Evolutionary conservation across 1,140 invertebrate genomes (phyloP).

Genomic region (Daktulosphaira vitifoliae): DNA sequence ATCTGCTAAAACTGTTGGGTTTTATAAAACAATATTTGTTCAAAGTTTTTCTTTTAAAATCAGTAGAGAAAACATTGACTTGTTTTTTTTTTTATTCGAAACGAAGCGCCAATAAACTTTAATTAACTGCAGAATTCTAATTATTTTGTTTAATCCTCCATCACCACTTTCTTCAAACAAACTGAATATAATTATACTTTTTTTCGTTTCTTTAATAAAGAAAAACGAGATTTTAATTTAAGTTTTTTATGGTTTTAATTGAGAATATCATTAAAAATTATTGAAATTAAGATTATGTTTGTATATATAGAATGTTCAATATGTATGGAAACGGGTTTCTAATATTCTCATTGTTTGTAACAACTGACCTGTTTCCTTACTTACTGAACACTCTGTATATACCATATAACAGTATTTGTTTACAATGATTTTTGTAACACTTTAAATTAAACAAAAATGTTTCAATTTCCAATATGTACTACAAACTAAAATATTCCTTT

Average conservation of each 20-base stretch:
- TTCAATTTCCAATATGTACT: too few relatives aligned
- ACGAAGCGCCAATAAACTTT: slow-evolving; percentile 16
- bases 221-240: slow-evolving; percentile 16
- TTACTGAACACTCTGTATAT: too few relatives aligned
- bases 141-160: slow-evolving; percentile 30
- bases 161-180: slow-evolving; percentile 7
- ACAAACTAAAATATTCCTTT: too few relatives aligned
- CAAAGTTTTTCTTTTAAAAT: slow-evolving; percentile 6
- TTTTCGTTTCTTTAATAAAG: slow-evolving; percentile 8
- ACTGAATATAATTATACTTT: background rate
- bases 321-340: too few relatives aligned
- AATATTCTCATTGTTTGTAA: too few relatives aligned
- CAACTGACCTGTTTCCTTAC: too few relatives aligned
- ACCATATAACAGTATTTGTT: too few relatives aligned
- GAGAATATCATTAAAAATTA: too few relatives aligned
- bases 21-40: slow-evolving; percentile 17
- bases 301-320: too few relatives aligned
- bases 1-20: background rate
- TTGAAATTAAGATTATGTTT: too few relatives aligned
- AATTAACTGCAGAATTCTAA: slow-evolving; percentile 29
- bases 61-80: background rate
- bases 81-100: slow-evolving; percentile 8
- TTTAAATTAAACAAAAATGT: too few relatives aligned
- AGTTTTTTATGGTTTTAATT: slow-evolving; percentile 6
- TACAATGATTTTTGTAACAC: too few relatives aligned